Percentiles rank a stretch among this genome's conserved stretches.
Evolutionary conservation across 2,113 vertebrate genomes (phyloP).

Genomic region (Canis aureus): DNA sequence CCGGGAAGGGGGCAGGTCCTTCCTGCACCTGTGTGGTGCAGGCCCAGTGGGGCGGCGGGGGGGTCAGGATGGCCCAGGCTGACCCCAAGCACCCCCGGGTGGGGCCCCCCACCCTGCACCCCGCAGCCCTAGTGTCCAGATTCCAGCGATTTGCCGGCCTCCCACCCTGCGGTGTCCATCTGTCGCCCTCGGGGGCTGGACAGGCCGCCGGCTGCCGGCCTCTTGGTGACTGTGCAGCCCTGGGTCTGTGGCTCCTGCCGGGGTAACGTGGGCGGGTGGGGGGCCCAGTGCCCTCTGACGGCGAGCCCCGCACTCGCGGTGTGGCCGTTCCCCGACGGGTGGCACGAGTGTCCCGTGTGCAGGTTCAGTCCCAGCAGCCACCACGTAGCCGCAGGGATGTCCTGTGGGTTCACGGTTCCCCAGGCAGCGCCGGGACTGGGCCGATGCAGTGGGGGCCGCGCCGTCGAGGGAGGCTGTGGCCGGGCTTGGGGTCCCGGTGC

Average conservation of each 20-base stretch:
- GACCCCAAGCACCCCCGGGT: not conserved
- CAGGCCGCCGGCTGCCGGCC: not conserved
- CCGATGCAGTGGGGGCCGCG: not conserved
- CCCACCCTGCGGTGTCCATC: not conserved
- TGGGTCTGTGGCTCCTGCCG: not conserved
- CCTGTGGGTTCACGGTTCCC: not conserved
- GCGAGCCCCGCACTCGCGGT: too few species aligned
- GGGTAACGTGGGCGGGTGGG: not conserved
- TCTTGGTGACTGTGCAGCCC: constrained; percentile 5
- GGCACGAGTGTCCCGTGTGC: not conserved
- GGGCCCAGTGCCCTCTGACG: not conserved
- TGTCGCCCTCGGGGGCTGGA: not conserved
- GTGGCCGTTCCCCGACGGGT: too few species aligned
- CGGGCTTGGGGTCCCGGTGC: not conserved
- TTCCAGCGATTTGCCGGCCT: accelerated
- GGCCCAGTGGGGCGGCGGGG: too few species aligned
- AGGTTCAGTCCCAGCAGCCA: accelerated
- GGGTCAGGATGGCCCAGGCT: not conserved
- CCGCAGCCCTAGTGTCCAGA: accelerated
- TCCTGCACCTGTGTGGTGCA: too few species aligned
- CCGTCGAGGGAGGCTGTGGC: not conserved
- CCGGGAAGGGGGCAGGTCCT: not conserved
- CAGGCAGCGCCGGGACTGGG: not conserved
- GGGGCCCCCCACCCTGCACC: accelerated
- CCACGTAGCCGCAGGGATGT: not conserved